Conservation (phyloP, 2,113 vertebrate species). For the Candoia aspera region DNA sequence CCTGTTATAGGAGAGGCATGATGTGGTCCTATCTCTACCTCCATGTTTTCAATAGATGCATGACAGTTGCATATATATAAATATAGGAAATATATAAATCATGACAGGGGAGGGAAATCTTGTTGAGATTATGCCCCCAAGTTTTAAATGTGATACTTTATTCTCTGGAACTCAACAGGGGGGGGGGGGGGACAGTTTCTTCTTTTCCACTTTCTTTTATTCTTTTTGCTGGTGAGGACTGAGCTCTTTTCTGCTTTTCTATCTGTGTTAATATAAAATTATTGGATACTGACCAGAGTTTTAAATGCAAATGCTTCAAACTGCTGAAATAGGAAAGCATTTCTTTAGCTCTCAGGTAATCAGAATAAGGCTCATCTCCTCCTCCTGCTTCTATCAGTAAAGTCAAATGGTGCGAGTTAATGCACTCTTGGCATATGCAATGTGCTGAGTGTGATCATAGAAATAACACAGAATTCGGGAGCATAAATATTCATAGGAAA, state of each 20-base stretch:
- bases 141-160: neutral
- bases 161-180: neutral
- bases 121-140: neutral
- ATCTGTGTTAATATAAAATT: conserved; percentile 12
- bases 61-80: neutral
- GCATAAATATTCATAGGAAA: conserved; percentile 18
- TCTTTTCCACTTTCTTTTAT: neutral
- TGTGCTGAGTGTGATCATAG: neutral
- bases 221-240: neutral
- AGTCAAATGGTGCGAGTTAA: conserved; percentile 25
- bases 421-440: conserved; percentile 22
- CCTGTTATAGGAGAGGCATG: neutral
- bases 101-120: neutral
- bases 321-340: conserved; percentile 21
- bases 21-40: neutral
- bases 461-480: conserved; percentile 5
- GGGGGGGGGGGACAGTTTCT: no score
- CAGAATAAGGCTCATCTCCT: conserved; percentile 9
- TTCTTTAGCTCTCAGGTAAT: conserved; percentile 5
- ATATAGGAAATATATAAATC: neutral
- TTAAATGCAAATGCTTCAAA: conserved; percentile 27
- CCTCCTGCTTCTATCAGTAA: conserved; percentile 5
- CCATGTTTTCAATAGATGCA: neutral
- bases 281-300: conserved; percentile 15
- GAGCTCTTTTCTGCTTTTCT: conserved; percentile 1